phyloP scores from a whole-genome alignment of 2,797 vertebrate genomes.

The Phalloptychus januarius region DNA sequence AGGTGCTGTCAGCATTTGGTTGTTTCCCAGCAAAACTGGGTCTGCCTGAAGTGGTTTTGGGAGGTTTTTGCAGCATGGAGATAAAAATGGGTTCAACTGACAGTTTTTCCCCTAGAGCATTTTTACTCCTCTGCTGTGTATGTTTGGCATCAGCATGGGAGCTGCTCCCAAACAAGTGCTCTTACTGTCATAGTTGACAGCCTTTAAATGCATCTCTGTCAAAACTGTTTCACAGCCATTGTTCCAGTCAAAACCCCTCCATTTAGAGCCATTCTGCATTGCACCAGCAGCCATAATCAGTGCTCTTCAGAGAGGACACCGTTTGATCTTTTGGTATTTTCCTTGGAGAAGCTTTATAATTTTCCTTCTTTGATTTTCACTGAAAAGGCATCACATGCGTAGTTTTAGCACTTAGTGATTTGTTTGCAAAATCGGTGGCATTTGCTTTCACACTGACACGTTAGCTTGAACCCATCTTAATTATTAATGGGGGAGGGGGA shows the following conservation, averaged over 20 bases:
- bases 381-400: constrained; percentile 26
- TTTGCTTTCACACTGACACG: constrained; percentile 62
- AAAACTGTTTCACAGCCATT: constrained; percentile 30
- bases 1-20: constrained; percentile 11
- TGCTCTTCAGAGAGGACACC: background rate
- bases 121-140: constrained; percentile 29
- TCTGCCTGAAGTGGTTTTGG: background rate
- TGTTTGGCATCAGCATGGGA: constrained; percentile 42
- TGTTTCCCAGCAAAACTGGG: constrained; percentile 11
- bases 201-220: constrained; percentile 27
- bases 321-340: constrained; percentile 17
- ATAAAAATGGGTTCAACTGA: constrained; percentile 13
- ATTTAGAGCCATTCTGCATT: background rate
- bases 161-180: constrained; percentile 41
- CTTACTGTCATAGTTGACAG: constrained; percentile 45
- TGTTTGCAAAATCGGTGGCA: constrained; percentile 45
- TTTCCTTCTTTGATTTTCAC: background rate
- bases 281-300: background rate
- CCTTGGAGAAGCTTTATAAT: constrained; percentile 7
- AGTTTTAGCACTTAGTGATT: constrained; percentile 44
- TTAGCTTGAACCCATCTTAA: constrained; percentile 65
- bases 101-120: constrained; percentile 47
- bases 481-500: constrained; percentile 70
- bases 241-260: constrained; percentile 9
- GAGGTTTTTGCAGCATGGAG: background rate